Evolutionary conservation across 2,888 invertebrate species (phyloP).

Genomic region (Meteorus cinctellus): DNA sequence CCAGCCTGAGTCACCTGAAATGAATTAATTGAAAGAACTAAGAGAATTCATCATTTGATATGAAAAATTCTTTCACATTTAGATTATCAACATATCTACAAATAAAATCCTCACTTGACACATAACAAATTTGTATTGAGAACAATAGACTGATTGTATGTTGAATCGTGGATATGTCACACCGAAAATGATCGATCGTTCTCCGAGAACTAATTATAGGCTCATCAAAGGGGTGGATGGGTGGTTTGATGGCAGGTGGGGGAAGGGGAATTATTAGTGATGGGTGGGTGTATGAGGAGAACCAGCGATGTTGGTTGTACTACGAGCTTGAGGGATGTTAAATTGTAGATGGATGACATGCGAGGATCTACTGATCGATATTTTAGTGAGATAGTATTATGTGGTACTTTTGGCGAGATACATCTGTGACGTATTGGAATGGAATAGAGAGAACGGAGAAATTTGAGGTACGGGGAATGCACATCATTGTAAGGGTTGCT

Average conservation of each 20-base stretch:
- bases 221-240: slow-evolving; percentile 47
- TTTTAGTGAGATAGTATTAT: background rate
- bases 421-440: slow-evolving; percentile 22
- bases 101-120: slow-evolving; percentile 10
- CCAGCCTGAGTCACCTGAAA: too few relatives aligned
- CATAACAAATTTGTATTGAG: slow-evolving; percentile 3
- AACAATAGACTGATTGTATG: slow-evolving; percentile 31
- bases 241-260: slow-evolving; percentile 17
- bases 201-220: slow-evolving; percentile 54
- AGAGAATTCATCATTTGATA: background rate
- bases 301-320: background rate
- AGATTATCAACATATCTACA: background rate
- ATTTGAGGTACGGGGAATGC: background rate
- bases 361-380: slow-evolving; percentile 42
- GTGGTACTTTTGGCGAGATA: slow-evolving; percentile 27
- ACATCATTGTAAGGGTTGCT: slow-evolving; percentile 19
- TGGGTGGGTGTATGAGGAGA: slow-evolving; percentile 20
- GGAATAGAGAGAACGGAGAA: slow-evolving; percentile 27
- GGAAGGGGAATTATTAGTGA: slow-evolving; percentile 37
- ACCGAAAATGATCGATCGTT: slow-evolving; percentile 53
- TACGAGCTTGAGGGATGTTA: slow-evolving; percentile 18
- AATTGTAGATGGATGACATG: slow-evolving; percentile 31
- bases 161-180: slow-evolving; percentile 39
- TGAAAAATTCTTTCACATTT: background rate
- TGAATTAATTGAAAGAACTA: too few relatives aligned